Conservation (phyloP, 1,140 invertebrate species). For the Drosophila pruinosa region DNA sequence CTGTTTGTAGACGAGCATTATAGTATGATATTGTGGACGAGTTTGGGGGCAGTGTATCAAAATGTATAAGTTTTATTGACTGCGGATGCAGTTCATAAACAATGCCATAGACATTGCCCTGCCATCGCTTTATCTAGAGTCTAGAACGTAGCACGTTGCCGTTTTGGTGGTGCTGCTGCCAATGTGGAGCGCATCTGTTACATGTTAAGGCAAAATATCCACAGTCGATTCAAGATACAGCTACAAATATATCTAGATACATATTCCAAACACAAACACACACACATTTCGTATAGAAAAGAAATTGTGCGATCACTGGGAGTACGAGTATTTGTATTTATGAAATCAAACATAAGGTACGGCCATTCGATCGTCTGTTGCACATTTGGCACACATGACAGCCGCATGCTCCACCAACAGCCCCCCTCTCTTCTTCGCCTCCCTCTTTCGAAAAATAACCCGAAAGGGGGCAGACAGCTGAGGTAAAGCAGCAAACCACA, state of each 20-base stretch:
- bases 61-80: constrained; percentile 80
- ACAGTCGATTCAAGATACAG: constrained; percentile 24
- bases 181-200: constrained; percentile 79
- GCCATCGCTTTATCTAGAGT: neutral
- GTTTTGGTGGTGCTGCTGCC: constrained; percentile 38
- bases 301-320: constrained; percentile 20
- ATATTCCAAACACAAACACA: neutral
- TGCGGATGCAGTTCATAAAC: constrained; percentile 80
- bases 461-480: neutral
- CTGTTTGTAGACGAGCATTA: constrained; percentile 16
- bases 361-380: constrained; percentile 61
- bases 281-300: constrained; percentile 1
- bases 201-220: constrained; percentile 71
- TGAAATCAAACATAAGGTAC: constrained; percentile 80
- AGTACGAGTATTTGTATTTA: constrained; percentile 60
- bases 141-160: neutral
- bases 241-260: constrained; percentile 15
- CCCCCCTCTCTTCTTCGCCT: neutral
- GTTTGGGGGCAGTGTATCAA: constrained; percentile 60
- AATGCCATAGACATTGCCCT: constrained; percentile 45
- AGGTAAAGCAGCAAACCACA: constrained; percentile 38
- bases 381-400: constrained; percentile 80
- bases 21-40: constrained; percentile 15
- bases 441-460: neutral
- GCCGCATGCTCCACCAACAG: constrained; percentile 62